These are phyloP conservation scores for Callyntrura sp. DNA, from an alignment of 2,888 invertebrate species.

Conservation along the genomic window DNA sequence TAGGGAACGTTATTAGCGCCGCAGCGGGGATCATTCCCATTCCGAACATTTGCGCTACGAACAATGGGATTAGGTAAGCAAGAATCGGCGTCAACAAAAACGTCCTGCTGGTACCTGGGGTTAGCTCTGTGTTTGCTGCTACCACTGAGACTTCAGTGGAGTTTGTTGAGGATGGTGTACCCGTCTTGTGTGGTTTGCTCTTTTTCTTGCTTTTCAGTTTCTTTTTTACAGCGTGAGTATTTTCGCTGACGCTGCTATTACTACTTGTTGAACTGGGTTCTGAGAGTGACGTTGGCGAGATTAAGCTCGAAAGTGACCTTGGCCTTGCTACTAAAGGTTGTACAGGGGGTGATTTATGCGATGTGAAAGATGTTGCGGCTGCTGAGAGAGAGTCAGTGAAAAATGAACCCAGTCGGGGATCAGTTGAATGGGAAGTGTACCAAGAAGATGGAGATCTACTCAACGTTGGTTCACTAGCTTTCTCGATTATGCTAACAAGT, in stretches of 20 bases:
- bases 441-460: slow-evolving; percentile 20
- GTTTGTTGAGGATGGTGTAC: not conserved
- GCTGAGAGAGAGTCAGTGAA: slow-evolving; percentile 27
- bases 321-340: slow-evolving; percentile 26
- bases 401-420: slow-evolving; percentile 37
- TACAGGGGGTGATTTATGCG: not conserved
- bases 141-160: not conserved
- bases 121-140: not conserved
- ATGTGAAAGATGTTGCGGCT: not conserved
- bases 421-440: slow-evolving; percentile 16
- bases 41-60: slow-evolving; percentile 64
- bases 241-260: not conserved
- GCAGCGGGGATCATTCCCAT: slow-evolving; percentile 70
- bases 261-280: slow-evolving; percentile 7
- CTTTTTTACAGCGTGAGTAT: not conserved
- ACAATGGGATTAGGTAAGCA: slow-evolving; percentile 52
- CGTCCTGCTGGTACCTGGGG: slow-evolving; percentile 23
- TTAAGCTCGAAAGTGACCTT: slow-evolving; percentile 54
- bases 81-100: slow-evolving; percentile 56
- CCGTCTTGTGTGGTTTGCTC: not conserved
- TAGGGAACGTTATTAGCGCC: slow-evolving; percentile 42
- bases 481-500: not conserved
- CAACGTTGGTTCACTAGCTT: not conserved
- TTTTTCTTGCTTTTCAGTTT: slow-evolving; percentile 14
- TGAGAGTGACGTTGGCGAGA: not conserved